These are phyloP conservation scores for Nezara viridula DNA, from an alignment of 2,888 invertebrate species.

Conservation along the genomic window DNA sequence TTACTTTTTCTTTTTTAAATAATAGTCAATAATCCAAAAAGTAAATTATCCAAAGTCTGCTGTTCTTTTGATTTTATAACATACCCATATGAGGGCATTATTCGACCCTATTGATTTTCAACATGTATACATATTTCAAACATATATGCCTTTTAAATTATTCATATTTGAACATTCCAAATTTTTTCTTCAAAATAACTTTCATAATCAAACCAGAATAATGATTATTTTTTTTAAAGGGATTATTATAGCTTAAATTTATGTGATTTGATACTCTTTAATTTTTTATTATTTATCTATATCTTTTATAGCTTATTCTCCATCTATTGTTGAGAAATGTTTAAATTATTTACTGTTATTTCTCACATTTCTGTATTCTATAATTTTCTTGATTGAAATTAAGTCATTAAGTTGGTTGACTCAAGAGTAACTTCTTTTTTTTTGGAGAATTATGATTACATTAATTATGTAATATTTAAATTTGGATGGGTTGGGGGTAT, in stretches of 20 bases:
- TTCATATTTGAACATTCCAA: neutral
- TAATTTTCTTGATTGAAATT: neutral
- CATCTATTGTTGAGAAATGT: neutral
- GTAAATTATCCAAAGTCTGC: neutral
- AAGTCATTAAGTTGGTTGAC: neutral
- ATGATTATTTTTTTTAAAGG: neutral
- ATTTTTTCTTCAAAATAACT: neutral
- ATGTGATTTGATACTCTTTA: no score
- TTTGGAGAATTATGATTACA: no score
- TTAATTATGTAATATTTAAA: no score
- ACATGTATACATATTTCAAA: no score
- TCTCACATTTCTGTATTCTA: neutral
- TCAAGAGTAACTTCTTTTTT: no score
- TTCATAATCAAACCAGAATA: neutral
- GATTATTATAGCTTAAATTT: neutral
- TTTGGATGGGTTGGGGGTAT: neutral
- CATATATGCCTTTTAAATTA: neutral
- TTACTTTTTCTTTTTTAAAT: no score
- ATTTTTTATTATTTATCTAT: no score
- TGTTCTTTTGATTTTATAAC: neutral
- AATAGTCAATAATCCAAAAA: no score
- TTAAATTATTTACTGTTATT: neutral
- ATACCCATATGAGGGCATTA: neutral
- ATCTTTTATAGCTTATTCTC: no score
- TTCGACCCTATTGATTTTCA: neutral